Evolutionary conservation across 2,888 invertebrate species (phyloP).

Genomic region (Arge pagana): DNA sequence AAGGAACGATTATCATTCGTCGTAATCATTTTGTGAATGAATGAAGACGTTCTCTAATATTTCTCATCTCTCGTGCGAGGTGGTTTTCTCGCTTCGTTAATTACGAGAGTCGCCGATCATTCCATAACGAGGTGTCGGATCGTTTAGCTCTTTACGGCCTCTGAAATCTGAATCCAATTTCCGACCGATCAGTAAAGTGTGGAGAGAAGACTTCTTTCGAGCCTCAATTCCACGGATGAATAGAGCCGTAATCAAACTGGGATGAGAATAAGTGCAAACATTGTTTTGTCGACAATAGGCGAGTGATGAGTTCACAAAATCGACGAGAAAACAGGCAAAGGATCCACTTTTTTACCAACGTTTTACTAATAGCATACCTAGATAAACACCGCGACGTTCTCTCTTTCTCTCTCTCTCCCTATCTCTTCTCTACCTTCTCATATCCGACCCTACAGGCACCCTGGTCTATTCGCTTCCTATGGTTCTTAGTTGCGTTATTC

Average conservation of each 20-base stretch:
- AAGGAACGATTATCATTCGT: too few relatives aligned
- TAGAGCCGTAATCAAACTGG: constrained; percentile 18
- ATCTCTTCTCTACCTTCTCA: neutral
- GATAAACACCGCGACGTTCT: neutral
- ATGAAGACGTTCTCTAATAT: too few relatives aligned
- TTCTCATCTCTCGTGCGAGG: too few relatives aligned
- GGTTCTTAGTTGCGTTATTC: constrained; percentile 34
- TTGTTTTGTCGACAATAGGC: constrained; percentile 21
- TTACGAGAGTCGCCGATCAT: too few relatives aligned
- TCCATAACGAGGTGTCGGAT: too few relatives aligned
- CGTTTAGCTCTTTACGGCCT: neutral
- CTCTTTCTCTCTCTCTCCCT: neutral
- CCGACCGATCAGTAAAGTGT: too few relatives aligned
- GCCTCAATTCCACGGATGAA: constrained; percentile 18
- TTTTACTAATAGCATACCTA: too few relatives aligned
- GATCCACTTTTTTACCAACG: too few relatives aligned
- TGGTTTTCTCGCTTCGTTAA: too few relatives aligned
- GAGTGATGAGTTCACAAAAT: constrained; percentile 18
- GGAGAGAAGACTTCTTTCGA: neutral
- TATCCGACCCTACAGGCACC: constrained; percentile 6
- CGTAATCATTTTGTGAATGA: too few relatives aligned
- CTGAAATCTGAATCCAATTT: neutral
- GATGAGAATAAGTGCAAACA: constrained; percentile 18
- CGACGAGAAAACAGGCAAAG: neutral
- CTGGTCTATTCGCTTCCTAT: neutral